A percentile compares a stretch with the other conserved stretches of the same genome.
Evolutionary conservation across 1,140 invertebrate genomes (phyloP).

Genomic region (Leptinotarsa defecta): DNA sequence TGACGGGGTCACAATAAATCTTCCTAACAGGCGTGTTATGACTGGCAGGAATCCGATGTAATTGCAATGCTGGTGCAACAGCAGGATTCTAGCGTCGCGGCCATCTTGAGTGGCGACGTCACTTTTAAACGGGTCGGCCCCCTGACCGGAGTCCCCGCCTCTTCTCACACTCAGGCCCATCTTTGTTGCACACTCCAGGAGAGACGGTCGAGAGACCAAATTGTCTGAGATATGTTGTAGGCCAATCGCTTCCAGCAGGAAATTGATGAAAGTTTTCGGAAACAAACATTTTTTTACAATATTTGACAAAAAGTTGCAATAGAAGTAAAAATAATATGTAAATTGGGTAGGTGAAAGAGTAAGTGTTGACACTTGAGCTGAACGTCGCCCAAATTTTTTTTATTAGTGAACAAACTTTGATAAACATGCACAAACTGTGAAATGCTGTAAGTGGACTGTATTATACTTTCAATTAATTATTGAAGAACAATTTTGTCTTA

Average conservation of each 20-base stretch:
- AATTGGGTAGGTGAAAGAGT: too few relatives aligned
- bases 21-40: conserved; percentile 14
- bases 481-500: too few relatives aligned
- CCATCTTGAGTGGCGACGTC: conserved; percentile 27
- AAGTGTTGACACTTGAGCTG: too few relatives aligned
- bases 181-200: conserved; percentile 16
- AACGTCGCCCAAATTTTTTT: too few relatives aligned
- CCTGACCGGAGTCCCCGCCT: conserved; percentile 11
- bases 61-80: conserved; percentile 19
- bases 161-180: conserved; percentile 21
- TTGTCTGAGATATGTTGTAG: background rate
- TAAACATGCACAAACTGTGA: too few relatives aligned
- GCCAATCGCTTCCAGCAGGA: background rate
- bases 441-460: too few relatives aligned
- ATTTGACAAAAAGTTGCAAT: too few relatives aligned
- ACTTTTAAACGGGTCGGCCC: conserved; percentile 19
- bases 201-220: background rate
- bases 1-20: conserved; percentile 3
- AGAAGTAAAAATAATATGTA: too few relatives aligned
- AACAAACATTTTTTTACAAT: too few relatives aligned
- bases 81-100: conserved; percentile 10
- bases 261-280: too few relatives aligned
- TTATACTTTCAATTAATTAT: too few relatives aligned
- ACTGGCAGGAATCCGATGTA: conserved; percentile 8
- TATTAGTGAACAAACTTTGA: too few relatives aligned